A percentile compares a stretch with the other conserved stretches of the same genome.
Conservation (phyloP, 2,888 invertebrate genomes). For the Penaeus monodon region DNA sequence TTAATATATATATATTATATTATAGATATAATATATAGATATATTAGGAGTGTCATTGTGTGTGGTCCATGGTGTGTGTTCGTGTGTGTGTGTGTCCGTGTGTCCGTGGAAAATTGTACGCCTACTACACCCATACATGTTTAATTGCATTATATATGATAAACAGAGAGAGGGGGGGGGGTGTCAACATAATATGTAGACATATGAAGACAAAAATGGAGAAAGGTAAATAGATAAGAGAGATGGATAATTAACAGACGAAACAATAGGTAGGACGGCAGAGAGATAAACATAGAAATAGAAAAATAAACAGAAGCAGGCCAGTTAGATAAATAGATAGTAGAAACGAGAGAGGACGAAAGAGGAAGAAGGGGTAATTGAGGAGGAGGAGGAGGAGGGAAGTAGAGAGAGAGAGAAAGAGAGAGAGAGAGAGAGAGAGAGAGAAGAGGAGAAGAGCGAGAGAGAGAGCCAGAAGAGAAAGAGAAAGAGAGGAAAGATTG, state of each 20-base stretch:
- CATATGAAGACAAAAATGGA: too few species aligned
- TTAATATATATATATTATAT: too few species aligned
- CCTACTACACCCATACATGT: background rate
- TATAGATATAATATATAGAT: too few species aligned
- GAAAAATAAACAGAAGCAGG: too few species aligned
- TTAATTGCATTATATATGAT: background rate
- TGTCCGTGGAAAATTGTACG: background rate
- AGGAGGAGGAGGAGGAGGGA: too few species aligned
- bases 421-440: too few species aligned
- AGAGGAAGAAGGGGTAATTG: too few species aligned
- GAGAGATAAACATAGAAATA: too few species aligned
- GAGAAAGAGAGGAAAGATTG: slow-evolving; percentile 11
- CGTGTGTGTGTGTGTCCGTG: background rate
- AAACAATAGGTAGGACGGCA: background rate
- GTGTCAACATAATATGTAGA: background rate
- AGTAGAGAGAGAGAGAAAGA: background rate
- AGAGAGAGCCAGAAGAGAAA: too few species aligned
- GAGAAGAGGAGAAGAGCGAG: too few species aligned
- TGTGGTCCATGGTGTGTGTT: too few species aligned
- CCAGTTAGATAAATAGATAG: background rate
- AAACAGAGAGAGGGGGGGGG: background rate
- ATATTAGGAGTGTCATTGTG: too few species aligned
- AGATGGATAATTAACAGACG: background rate
- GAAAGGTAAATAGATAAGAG: background rate
- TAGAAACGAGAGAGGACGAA: background rate